Conservation (phyloP, 2,113 vertebrate genomes). For the Lepus americanus region DNA sequence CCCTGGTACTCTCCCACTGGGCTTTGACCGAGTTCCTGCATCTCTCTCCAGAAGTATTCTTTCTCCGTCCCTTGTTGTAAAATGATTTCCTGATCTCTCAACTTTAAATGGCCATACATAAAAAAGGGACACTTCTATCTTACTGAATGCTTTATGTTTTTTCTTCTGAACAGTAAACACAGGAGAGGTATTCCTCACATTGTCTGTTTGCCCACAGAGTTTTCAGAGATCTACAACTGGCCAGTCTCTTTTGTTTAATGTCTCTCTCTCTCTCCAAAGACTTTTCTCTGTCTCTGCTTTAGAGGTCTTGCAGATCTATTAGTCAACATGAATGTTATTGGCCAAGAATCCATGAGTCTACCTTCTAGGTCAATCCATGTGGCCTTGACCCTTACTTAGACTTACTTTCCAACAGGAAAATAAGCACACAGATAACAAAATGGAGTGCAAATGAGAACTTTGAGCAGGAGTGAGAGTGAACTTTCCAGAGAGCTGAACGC, state of each 20-base stretch:
- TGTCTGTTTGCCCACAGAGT: neutral
- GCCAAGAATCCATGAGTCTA: neutral
- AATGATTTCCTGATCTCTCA: neutral
- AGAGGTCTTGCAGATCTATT: neutral
- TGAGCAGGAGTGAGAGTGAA: neutral
- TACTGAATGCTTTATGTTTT: neutral
- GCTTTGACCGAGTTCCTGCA: too few relatives aligned
- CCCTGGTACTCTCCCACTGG: neutral
- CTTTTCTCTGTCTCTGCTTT: neutral
- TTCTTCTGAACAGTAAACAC: neutral
- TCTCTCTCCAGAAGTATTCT: neutral
- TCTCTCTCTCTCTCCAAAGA: neutral
- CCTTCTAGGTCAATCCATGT: neutral
- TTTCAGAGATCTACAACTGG: neutral
- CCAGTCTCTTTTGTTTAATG: conserved; percentile 41
- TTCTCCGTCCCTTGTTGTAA: neutral
- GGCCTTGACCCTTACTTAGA: neutral
- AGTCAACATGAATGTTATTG: neutral
- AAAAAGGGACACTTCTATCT: neutral
- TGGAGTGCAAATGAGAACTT: neutral
- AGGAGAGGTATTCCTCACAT: neutral
- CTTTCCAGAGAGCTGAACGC: neutral
- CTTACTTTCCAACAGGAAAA: neutral
- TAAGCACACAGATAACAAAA: neutral
- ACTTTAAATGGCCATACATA: neutral